These are phyloP conservation scores for Andrena camellia DNA, from an alignment of 2,888 invertebrate genomes.

Conservation along the genomic window DNA sequence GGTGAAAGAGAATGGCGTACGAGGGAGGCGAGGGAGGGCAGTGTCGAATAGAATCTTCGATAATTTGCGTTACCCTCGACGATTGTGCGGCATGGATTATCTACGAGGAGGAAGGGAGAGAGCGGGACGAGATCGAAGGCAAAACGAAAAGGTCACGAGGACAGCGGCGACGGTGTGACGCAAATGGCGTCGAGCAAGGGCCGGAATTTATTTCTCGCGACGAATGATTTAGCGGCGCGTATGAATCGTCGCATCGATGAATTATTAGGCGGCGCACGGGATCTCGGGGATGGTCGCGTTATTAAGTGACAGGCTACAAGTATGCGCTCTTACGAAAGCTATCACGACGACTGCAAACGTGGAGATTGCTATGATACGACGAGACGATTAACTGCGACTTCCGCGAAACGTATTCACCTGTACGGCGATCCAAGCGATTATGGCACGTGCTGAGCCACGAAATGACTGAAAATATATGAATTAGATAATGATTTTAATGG, in stretches of 20 bases:
- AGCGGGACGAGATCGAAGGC: constrained; percentile 29
- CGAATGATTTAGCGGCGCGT: constrained; percentile 46
- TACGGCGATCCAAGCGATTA: not conserved
- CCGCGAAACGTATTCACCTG: constrained; percentile 5
- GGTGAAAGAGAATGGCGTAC: constrained; percentile 45
- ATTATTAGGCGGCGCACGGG: constrained; percentile 30
- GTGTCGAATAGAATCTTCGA: constrained; percentile 57
- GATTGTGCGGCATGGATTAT: constrained; percentile 70
- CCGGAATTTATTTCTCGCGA: constrained; percentile 43
- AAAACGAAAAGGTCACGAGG: constrained; percentile 49
- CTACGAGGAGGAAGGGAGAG: constrained; percentile 46
- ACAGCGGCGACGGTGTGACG: constrained; percentile 31
- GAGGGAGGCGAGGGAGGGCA: constrained; percentile 22
- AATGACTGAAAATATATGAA: not conserved
- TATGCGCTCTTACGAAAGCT: constrained; percentile 42
- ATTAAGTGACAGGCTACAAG: constrained; percentile 44
- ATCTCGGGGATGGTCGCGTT: constrained; percentile 18
- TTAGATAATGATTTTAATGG: not conserved
- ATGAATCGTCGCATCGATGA: constrained; percentile 41
- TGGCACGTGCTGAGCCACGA: not conserved
- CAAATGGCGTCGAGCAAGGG: constrained; percentile 21
- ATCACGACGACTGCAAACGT: constrained; percentile 12
- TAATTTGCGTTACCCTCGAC: constrained; percentile 72
- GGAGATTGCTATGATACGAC: constrained; percentile 10
- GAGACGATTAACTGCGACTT: not conserved